These are phyloP conservation scores for Montipora cactus DNA, from an alignment of 64 coral and sea anemone genomes.

Conservation along the genomic window DNA sequence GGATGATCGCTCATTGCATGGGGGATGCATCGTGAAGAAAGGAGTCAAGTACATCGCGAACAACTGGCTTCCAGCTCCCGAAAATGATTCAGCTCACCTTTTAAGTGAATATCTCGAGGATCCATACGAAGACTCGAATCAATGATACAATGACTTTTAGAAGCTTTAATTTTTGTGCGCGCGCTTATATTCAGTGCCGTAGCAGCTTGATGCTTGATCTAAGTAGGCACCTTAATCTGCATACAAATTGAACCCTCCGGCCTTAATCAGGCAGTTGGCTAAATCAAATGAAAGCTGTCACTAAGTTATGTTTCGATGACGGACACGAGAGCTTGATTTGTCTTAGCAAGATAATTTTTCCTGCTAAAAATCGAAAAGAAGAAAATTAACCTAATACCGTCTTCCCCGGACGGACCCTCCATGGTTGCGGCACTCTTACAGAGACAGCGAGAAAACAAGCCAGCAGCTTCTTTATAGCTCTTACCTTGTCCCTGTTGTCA, in stretches of 20 bases:
- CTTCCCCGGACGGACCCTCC: too few species aligned
- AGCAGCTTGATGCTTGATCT: too few species aligned
- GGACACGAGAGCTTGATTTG: neutral
- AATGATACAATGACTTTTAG: neutral
- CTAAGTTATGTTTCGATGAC: neutral
- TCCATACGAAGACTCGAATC: neutral
- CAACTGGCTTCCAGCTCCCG: conserved; percentile 74
- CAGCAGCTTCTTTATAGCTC: too few species aligned
- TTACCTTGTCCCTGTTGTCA: too few species aligned
- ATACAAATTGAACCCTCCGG: too few species aligned
- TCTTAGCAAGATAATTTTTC: too few species aligned
- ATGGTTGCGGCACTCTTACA: too few species aligned
- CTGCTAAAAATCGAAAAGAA: too few species aligned
- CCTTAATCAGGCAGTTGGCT: neutral
- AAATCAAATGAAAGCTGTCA: neutral
- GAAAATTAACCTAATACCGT: too few species aligned
- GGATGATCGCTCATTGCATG: conserved; percentile 65
- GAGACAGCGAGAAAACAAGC: too few species aligned
- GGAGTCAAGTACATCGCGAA: conserved; percentile 72
- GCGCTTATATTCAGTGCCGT: too few species aligned
- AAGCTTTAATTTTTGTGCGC: neutral
- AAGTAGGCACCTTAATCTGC: too few species aligned
- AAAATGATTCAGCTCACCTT: conserved; percentile 63
- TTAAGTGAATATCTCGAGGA: conserved; percentile 58
- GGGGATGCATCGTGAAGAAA: conserved; percentile 76